Base-by-base conservation (phyloP, 2,888 invertebrate genomes). In the Papilio gigon region DNA sequence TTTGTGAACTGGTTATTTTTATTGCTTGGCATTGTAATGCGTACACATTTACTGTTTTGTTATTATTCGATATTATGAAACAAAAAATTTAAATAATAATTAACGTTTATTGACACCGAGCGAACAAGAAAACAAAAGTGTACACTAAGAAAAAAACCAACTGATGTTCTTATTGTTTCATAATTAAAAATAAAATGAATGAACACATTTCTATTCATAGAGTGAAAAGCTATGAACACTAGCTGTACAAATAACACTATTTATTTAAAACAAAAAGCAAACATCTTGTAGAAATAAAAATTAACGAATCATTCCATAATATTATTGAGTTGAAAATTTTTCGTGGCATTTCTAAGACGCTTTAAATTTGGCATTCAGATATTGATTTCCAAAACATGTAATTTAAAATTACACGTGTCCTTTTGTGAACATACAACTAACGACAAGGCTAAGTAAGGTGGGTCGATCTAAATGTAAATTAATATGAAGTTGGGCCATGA, bases 371-470 rank as follows among this genome's bases (percentile, higher is more conserved):
- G 25, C 5, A 25, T 22, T 22, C 22, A 47, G 12, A 47, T 12
- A 37, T 8, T 4, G 11, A 47, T 47, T 14, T 9, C 9, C 8
- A 35, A 50, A 5, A 14, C 12, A 14, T 14, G 14, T 27, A 8
- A 25, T 8, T n/a, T 4, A 25, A 53, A 50, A 27, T 0, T n/a
- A 2, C 27, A 27, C 2, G 14, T 22, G 53, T 53, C 53, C 8
- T 53, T 53, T 25, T 53, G 27, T 50, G 25, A 50, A 50, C 27
- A 27, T 53, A 27, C 2, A 25, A 25, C 50, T 47, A 44, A 11
- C 14, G 25, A 14, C 53, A 53, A 53, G 53, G 53, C n/a, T 53
- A 27, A 53, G 53, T 53, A 27, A 27, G n/a, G 53, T 27, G 25
- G 53, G 14, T 27, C 14, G n/a, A 11, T 8, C 27, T n/a, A 53